Base-by-base conservation (phyloP, 2,797 vertebrate species). In the Danio tinwini region DNA sequence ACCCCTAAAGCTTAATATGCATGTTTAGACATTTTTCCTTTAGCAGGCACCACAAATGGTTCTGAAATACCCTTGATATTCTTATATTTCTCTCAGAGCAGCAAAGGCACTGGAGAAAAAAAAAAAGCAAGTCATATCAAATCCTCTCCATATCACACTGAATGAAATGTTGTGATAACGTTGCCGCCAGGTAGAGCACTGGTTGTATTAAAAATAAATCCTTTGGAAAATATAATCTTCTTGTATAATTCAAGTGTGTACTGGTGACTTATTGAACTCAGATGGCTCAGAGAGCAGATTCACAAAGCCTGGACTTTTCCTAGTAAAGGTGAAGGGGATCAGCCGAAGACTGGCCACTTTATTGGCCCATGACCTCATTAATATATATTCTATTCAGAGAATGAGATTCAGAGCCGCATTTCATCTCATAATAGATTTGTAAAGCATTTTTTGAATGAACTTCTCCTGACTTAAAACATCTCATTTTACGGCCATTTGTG, bases 151-250 rank as follows among this genome's bases (percentile, higher is more conserved):
- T 58, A 44, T 72, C 70, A 70, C 5, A 21, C 50, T 16, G 14
- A 40, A 17, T 44, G 37, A 5, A 71, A 71, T 56, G 40, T 9
- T 56, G 40, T 47, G 74, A 56, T 76, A 56, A n/a, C 14, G 11
- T 37, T 56, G 19, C 50, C 8, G 49, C 14, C 49, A 65, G 50
- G 40, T 65, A 44, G 63, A 47, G 40, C 50, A 37, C 50, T 17
- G 19, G 49, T 47, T 76, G 74, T 56, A 56, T 67, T 56, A 53
- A 63, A 63, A 75, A 52, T 19, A 63, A 75, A 75, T 75, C 59
- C 59, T 53, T 75, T 75, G 61, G 17, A 17, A 65, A 76, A 44
- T 76, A 47, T 45, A 76, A 76, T 76, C 61, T 72, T 67, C 74
- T 29, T 29, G 62, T 76, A 44, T 65, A 65, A 67, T 45, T 56